phyloP scores from a whole-genome alignment of 2,797 vertebrate genomes.

The Acropternis orthonyx region DNA sequence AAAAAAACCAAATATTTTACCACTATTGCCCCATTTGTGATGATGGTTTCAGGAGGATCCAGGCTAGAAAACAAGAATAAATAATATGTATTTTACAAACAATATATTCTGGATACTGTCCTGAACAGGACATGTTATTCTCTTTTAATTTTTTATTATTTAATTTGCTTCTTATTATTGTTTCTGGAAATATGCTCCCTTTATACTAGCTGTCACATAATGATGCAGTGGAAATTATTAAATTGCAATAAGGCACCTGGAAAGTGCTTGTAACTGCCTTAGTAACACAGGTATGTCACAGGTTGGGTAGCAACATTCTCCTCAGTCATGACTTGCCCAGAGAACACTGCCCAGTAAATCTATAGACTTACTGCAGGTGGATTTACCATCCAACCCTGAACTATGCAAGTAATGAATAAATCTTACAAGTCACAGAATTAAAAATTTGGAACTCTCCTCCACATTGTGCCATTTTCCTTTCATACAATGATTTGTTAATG shows the following conservation, averaged over 20 bases:
- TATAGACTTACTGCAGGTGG: background rate
- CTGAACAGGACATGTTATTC: background rate
- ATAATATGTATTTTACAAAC: background rate
- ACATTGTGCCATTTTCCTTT: background rate
- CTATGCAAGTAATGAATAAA: background rate
- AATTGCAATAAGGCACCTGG: background rate
- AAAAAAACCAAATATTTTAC: constrained; percentile 69
- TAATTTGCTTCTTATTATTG: background rate
- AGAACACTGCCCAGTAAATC: background rate
- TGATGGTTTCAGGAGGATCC: constrained; percentile 70
- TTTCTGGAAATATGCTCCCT: background rate
- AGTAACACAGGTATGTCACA: background rate
- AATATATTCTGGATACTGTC: background rate
- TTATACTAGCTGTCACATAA: background rate
- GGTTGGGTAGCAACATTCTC: background rate
- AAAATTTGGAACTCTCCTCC: background rate
- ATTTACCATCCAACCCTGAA: background rate
- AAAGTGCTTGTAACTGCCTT: background rate
- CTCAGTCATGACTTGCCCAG: background rate
- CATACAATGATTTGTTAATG: background rate
- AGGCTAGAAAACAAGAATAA: constrained; percentile 75
- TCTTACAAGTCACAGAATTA: background rate
- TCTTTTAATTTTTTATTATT: background rate
- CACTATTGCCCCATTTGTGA: constrained; percentile 84
- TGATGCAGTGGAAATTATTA: background rate